These are phyloP conservation scores for Panzeria rudis DNA, from an alignment of 2,888 invertebrate genomes.

Conservation along the genomic window DNA sequence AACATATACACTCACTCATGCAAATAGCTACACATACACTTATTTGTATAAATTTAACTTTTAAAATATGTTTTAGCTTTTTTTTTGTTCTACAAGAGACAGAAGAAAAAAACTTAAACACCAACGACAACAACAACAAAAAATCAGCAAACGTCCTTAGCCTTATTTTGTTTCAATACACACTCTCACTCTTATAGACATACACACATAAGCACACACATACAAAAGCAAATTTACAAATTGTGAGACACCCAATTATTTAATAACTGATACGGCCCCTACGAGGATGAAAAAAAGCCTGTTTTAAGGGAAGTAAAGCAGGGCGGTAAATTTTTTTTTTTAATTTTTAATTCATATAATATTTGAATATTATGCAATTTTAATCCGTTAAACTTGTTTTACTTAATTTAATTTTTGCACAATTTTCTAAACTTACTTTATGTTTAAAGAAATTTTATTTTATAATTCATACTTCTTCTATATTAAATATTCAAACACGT, in stretches of 20 bases:
- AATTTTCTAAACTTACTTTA: conserved; percentile 54
- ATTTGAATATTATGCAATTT: conserved; percentile 67
- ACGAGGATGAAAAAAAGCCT: neutral
- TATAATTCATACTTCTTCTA: neutral
- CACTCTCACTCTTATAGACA: conserved; percentile 17
- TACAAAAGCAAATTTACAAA: conserved; percentile 26
- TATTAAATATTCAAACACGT: conserved; percentile 26
- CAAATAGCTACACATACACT: conserved; percentile 8
- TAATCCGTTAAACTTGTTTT: too few relatives aligned
- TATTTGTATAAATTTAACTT: conserved; percentile 32
- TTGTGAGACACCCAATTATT: conserved; percentile 69
- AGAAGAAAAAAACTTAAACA: conserved; percentile 24
- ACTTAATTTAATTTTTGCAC: neutral
- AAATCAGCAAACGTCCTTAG: conserved; percentile 69
- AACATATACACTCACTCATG: neutral
- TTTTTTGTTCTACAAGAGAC: conserved; percentile 5
- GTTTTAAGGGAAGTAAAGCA: neutral
- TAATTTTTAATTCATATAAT: conserved; percentile 24
- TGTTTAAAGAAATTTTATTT: conserved; percentile 11
- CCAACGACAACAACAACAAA: conserved; percentile 17
- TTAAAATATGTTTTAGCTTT: conserved; percentile 20
- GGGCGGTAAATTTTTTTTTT: conserved; percentile 25
- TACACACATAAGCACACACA: conserved; percentile 9
- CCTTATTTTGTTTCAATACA: conserved; percentile 70
- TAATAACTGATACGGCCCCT: conserved; percentile 30